phyloP scores from a whole-genome alignment of 1,140 invertebrate species.

The Magallana angulata region DNA sequence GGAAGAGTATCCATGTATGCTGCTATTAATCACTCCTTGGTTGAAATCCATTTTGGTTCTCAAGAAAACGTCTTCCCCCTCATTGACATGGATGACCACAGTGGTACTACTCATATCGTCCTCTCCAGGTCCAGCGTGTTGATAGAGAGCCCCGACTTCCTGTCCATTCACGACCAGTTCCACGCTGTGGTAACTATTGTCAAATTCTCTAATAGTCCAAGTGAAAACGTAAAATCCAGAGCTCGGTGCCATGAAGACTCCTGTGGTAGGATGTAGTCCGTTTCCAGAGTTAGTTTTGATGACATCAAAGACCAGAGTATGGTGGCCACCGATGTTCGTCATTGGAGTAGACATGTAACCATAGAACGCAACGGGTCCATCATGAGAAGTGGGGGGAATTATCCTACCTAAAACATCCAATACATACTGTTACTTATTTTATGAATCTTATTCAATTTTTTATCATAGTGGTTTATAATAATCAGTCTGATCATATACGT shows the following conservation, averaged over 20 bases:
- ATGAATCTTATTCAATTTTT: too few relatives aligned
- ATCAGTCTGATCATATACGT: too few relatives aligned
- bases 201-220: constrained; percentile 1
- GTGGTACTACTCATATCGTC: neutral
- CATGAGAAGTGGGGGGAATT: neutral
- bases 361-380: constrained; percentile 22
- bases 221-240: constrained; percentile 50
- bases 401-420: neutral
- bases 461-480: too few relatives aligned
- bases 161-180: constrained; percentile 27
- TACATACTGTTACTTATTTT: too few relatives aligned
- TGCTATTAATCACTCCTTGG: neutral
- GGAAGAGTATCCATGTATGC: neutral
- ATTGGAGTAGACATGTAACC: neutral
- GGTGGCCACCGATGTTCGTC: constrained; percentile 18
- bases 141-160: neutral
- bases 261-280: constrained; percentile 19
- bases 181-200: neutral
- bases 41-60: neutral
- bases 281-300: constrained; percentile 47
- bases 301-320: constrained; percentile 40
- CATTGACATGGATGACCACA: neutral
- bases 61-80: neutral
- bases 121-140: neutral
- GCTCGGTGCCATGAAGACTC: constrained; percentile 30